A percentile compares a stretch with the other conserved stretches of the same genome.
Conservation (phyloP, 2,797 vertebrate species). For the Coregonus sp. region DNA sequence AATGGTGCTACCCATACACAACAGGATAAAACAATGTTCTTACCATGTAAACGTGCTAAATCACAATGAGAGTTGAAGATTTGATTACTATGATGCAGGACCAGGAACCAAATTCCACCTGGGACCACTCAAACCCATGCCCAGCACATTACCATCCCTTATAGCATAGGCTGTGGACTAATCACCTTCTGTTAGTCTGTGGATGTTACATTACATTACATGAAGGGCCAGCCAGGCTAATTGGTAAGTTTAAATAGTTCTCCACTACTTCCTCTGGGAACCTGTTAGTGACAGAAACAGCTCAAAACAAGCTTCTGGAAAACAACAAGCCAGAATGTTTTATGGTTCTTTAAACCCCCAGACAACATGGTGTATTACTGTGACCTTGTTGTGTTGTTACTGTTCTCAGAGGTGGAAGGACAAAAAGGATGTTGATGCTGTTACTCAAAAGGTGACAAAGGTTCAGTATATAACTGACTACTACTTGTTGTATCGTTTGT, state of each 20-base stretch:
- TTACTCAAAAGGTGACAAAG: neutral
- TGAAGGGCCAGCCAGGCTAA: conserved; percentile 61
- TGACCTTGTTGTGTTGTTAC: conserved; percentile 17
- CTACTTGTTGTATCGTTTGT: neutral
- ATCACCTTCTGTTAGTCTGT: conserved; percentile 58
- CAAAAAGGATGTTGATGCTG: neutral
- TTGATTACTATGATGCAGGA: neutral
- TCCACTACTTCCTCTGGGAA: conserved; percentile 70
- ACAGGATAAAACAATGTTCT: neutral
- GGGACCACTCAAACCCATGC: neutral
- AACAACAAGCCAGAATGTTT: conserved; percentile 41
- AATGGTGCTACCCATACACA: neutral
- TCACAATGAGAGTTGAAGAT: neutral
- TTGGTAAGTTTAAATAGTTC: conserved; percentile 69
- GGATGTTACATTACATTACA: conserved; percentile 53
- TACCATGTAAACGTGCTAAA: neutral
- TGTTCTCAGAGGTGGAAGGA: neutral
- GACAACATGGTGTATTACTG: conserved; percentile 23
- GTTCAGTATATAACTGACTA: neutral
- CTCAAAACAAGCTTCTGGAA: conserved; percentile 55
- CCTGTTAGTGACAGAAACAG: conserved; percentile 64
- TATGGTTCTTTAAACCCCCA: conserved; percentile 42
- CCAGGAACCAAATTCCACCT: neutral
- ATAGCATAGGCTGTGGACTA: conserved; percentile 5
- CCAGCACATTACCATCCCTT: neutral